phyloP scores from a whole-genome alignment of 2,888 invertebrate species.

The Anagyrus pseudococci region DNA sequence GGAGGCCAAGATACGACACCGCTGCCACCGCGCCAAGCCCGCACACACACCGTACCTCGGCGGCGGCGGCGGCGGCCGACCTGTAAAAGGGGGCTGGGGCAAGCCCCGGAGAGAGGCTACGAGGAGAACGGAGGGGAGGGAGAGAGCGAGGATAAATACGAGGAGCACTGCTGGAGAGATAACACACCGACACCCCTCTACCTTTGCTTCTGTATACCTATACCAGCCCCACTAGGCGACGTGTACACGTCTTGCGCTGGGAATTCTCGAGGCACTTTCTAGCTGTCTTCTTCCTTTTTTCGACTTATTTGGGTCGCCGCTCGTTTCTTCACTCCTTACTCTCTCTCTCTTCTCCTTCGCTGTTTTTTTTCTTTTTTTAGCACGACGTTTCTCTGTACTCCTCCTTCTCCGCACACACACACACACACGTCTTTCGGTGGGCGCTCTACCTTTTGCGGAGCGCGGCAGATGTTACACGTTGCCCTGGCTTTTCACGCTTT shows the following conservation, averaged over 20 bases:
- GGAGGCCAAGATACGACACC: conserved; percentile 63
- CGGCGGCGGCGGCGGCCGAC: conserved; percentile 49
- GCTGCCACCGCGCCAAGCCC: conserved; percentile 53
- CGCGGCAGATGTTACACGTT: conserved; percentile 26
- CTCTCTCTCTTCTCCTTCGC: not conserved
- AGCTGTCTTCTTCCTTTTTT: not conserved
- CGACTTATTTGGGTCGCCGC: not conserved
- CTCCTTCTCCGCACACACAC: not conserved
- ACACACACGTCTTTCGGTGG: not conserved
- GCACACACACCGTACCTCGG: not conserved
- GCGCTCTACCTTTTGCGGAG: conserved; percentile 2
- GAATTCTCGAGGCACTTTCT: not conserved
- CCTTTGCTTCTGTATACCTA: not conserved
- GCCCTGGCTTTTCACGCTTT: conserved; percentile 9
- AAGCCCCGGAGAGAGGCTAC: conserved; percentile 35
- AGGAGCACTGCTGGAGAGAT: not conserved
- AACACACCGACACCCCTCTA: not conserved
- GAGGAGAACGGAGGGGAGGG: conserved; percentile 27
- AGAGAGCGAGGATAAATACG: conserved; percentile 30
- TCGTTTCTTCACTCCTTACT: not conserved
- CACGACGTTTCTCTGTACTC: conserved; percentile 5
- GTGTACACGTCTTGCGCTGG: not conserved
- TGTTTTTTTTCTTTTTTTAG: not conserved
- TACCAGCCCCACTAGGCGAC: not conserved
- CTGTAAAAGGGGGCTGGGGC: conserved; percentile 58